phyloP scores from a whole-genome alignment of 2,113 vertebrate species.

The Amazona guildingii region DNA sequence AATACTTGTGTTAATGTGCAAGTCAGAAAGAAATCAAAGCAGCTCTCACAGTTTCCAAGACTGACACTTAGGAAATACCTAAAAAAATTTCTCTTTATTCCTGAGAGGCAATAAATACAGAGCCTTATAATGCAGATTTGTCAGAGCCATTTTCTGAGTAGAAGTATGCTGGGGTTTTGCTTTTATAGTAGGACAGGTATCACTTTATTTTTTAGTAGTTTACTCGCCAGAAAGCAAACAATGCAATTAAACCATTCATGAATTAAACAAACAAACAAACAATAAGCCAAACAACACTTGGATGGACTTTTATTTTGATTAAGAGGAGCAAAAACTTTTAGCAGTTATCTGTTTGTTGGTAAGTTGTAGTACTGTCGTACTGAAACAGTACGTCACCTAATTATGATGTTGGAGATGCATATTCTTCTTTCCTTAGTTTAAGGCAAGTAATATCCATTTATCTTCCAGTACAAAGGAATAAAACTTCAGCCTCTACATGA shows the following conservation, averaged over 20 bases:
- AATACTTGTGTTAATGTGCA: neutral
- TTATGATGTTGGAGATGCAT: neutral
- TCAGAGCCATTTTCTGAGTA: neutral
- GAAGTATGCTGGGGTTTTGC: neutral
- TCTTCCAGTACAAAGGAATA: neutral
- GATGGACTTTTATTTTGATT: neutral
- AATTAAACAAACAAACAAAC: neutral
- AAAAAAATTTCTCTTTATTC: neutral
- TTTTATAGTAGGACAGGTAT: neutral
- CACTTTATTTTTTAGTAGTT: neutral
- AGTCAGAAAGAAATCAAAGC: conserved; percentile 28
- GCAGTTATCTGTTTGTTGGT: neutral
- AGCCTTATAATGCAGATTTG: neutral
- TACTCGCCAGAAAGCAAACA: neutral
- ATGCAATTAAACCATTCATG: neutral
- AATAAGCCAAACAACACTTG: neutral
- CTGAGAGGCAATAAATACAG: neutral
- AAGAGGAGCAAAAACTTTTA: neutral
- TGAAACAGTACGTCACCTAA: neutral
- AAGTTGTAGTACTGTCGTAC: fast-evolving
- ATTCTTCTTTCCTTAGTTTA: neutral
- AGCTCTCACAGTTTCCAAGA: neutral
- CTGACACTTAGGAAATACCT: neutral
- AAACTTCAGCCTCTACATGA: neutral
- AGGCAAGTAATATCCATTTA: neutral